phyloP scores from a whole-genome alignment of 2,797 vertebrate species.

The Anableps anableps region DNA sequence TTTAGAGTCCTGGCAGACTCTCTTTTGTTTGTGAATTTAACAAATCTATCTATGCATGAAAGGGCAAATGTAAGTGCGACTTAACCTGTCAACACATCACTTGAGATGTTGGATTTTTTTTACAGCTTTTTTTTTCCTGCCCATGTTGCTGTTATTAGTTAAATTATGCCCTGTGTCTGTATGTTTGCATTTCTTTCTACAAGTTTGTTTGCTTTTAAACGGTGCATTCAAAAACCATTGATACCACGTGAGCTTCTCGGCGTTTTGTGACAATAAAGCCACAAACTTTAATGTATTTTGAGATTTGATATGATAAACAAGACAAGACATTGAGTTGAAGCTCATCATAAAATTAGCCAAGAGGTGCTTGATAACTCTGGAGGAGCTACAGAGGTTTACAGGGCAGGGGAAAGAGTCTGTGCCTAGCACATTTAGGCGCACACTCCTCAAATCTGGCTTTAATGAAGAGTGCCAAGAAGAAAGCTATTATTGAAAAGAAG shows the following conservation, averaged over 20 bases:
- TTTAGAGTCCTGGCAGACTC: constrained; percentile 49
- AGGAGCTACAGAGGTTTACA: background rate
- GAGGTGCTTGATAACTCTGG: background rate
- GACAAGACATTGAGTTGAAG: background rate
- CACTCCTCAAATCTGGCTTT: background rate
- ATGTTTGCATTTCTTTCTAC: constrained; percentile 8
- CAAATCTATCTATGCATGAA: constrained; percentile 30
- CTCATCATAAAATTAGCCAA: background rate
- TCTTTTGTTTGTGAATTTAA: constrained; percentile 45
- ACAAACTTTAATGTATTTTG: background rate
- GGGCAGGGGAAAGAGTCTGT: background rate
- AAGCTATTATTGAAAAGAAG: background rate
- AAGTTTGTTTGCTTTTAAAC: constrained; percentile 4
- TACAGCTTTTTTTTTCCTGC: constrained; percentile 12
- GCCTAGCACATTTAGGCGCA: background rate
- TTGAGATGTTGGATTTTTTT: constrained; percentile 23
- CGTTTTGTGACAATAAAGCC: background rate
- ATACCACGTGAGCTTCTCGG: background rate
- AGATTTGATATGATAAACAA: background rate
- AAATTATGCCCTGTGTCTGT: constrained; percentile 1
- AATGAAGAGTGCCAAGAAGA: background rate
- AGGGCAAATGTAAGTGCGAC: constrained; percentile 27
- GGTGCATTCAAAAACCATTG: background rate
- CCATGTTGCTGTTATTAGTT: constrained; percentile 3
- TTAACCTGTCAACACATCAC: constrained; percentile 47